Conservation (phyloP, 35 echinoderm and acorn worm species). For the Apostichopus californicus region DNA sequence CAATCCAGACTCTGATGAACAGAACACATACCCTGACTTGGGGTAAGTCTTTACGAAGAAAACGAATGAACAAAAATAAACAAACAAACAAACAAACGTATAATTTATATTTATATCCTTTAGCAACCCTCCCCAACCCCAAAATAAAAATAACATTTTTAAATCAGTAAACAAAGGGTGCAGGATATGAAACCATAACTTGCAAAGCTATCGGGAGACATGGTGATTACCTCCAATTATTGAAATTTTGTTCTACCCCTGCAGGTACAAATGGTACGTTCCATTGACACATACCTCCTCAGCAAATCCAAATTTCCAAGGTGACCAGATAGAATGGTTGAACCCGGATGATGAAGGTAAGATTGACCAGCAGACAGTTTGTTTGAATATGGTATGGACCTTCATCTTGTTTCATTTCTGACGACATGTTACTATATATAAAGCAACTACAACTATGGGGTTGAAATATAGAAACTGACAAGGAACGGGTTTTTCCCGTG, state of each 20-base stretch:
- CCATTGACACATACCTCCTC: constrained; percentile 72
- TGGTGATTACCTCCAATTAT: no score
- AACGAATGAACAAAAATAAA: not conserved
- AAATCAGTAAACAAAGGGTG: no score
- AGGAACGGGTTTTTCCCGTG: no score
- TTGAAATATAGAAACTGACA: no score
- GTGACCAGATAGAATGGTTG: constrained; percentile 53
- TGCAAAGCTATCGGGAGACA: no score
- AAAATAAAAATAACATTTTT: no score
- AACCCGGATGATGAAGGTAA: constrained; percentile 55
- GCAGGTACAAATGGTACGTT: constrained; percentile 88
- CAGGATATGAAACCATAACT: no score
- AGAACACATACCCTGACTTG: constrained; percentile 20
- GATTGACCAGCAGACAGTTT: not conserved
- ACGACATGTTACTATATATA: no score
- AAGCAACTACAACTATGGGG: no score
- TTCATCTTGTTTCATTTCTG: no score
- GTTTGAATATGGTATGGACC: no score
- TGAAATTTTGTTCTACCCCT: not conserved
- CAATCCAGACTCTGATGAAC: constrained; percentile 54
- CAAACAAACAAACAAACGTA: not conserved
- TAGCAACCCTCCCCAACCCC: no score
- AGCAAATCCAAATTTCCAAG: not conserved
- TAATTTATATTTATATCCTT: not conserved
- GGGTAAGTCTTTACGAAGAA: constrained; percentile 2